A percentile compares a stretch with the other conserved stretches of the same genome.
phyloP scores from a whole-genome alignment of 2,888 invertebrate genomes.

The Torymus aiolomorphi region DNA sequence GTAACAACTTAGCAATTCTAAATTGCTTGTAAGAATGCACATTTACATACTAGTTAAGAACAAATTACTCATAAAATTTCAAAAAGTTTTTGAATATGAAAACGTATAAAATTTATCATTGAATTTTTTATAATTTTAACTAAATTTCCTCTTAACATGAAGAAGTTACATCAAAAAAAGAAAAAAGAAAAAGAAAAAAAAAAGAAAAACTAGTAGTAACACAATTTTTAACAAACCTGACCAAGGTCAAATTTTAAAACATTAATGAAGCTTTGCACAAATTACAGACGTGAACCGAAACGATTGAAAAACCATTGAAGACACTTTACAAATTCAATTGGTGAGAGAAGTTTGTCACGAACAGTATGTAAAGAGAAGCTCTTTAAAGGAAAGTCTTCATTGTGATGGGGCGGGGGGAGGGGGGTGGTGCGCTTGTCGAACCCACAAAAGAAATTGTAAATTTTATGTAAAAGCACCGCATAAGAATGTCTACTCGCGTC shows the following conservation, averaged over 20 bases:
- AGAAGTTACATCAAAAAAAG: slow-evolving; percentile 7
- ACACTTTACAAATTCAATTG: neutral
- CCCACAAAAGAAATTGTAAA: slow-evolving; percentile 6
- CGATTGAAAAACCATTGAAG: slow-evolving; percentile 7
- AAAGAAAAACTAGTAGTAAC: neutral
- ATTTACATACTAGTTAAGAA: neutral
- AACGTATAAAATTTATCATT: neutral
- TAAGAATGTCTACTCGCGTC: slow-evolving; percentile 45
- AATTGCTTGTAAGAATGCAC: no score
- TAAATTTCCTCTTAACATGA: slow-evolving; percentile 22
- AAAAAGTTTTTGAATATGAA: neutral
- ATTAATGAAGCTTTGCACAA: slow-evolving; percentile 21
- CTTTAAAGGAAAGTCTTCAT: slow-evolving; percentile 11
- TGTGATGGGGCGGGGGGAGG: neutral
- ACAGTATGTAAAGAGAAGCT: slow-evolving; percentile 2
- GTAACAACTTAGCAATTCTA: no score
- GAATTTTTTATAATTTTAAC: neutral
- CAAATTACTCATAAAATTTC: neutral
- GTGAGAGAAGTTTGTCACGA: neutral
- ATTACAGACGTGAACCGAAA: neutral
- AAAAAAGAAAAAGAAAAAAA: slow-evolving; percentile 9
- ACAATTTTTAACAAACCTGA: slow-evolving; percentile 22
- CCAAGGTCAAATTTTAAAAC: neutral
- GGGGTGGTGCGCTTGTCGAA: neutral
- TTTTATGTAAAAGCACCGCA: slow-evolving; percentile 32